Percentiles rank a stretch among this genome's conserved stretches.
Conservation (phyloP, 2,113 vertebrate species). For the Porphyrio hochstetteri region DNA sequence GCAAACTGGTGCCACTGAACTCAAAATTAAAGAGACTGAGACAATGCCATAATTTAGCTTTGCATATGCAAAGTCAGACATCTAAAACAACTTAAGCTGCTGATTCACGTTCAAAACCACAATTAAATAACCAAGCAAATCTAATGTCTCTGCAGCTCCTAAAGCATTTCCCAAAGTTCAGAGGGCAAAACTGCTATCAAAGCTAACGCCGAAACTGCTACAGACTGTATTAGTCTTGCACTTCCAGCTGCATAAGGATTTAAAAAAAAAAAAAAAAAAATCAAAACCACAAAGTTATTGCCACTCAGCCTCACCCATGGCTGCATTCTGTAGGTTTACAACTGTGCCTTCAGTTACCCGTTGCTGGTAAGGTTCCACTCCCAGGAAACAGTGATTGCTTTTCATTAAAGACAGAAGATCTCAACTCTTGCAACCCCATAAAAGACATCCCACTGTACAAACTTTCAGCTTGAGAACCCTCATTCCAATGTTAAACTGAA, state of each 20-base stretch:
- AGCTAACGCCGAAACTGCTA: background rate
- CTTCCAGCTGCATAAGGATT: background rate
- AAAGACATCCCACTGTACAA: background rate
- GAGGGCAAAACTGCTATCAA: background rate
- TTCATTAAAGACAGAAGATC: background rate
- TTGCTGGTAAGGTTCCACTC: background rate
- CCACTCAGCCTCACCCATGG: background rate
- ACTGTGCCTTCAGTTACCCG: background rate
- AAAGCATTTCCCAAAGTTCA: background rate
- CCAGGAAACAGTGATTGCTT: background rate
- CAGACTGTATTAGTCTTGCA: background rate
- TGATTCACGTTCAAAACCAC: background rate
- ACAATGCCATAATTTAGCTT: background rate
- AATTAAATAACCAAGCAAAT: background rate
- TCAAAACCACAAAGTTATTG: background rate
- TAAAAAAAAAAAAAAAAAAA: background rate
- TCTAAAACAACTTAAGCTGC: background rate
- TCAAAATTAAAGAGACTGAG: background rate
- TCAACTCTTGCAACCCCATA: background rate
- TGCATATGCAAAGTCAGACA: background rate
- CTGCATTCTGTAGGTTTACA: background rate
- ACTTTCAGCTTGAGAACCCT: background rate
- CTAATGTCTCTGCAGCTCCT: background rate
- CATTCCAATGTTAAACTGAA: background rate
- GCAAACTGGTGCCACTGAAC: background rate